Evolutionary conservation across 2,113 vertebrate species (phyloP), one percentile per base, ranked within the genome.

Genomic region (Neofelis nebulosa): DNA sequence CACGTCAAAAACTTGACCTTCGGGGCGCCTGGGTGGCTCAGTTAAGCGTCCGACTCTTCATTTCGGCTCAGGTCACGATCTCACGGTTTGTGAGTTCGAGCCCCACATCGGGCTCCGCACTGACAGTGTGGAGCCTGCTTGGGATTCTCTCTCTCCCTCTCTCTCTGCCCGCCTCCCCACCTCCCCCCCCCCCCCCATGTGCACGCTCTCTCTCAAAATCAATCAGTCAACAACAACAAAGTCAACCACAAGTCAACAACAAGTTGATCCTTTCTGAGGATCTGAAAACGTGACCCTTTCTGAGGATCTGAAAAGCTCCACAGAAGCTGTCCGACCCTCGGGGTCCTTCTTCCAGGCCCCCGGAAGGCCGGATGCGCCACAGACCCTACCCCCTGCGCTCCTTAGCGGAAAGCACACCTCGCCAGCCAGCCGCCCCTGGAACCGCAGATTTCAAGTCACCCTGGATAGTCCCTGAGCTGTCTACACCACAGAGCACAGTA

Each of bases 331-430:
- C 25, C 48, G 0, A 7, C 4, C 85, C 52, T 31, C 1, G 4
- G 8, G 23, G 21, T 5, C 19, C 31, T 19, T 6, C 21, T 33
- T 3, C 52, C 25, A 8, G 79, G 4, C 38, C 55, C 10, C 1
- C 1, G 31, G 61, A 7, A 23, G 0, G 2, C 33, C 2, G 1
- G 10, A 6, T 15, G 21, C 5, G 29, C 16, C 80, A 3, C n/a
- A 4, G 45, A 33, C 29, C 27, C 0, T 0, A 4, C n/a, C 45
- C 38, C 0, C 3, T 25, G 5, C 0, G 1, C 21, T 25, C 48
- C 36, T 25, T n/a, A 7, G 25, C 7, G 27, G 78, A 16, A 5
- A 23, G 33, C 7, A 1, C n/a, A 1, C 52, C 5, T 10, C 8
- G 18, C 25, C 11, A 8, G 36, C 63, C 1, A 23, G 19, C 82